These are phyloP conservation scores for Amphiura filiformis DNA, from an alignment of 35 echinoderm and acorn worm species.

Conservation along the genomic window DNA sequence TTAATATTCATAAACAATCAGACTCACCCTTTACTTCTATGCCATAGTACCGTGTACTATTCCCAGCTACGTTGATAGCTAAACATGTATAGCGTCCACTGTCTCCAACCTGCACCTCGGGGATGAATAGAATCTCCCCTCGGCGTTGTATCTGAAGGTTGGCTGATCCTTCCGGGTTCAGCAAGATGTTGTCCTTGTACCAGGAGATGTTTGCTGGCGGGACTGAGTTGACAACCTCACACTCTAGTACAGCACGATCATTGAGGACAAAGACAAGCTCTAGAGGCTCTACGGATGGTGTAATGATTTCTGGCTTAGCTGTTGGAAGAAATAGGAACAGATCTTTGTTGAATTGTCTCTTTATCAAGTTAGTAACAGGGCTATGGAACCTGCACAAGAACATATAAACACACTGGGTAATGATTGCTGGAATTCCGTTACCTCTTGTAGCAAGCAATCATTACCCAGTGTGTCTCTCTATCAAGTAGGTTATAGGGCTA, in stretches of 20 bases:
- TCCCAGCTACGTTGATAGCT: conserved; percentile 65
- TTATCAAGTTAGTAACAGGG: no score
- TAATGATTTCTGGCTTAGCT: conserved; percentile 48
- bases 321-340: background rate
- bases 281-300: background rate
- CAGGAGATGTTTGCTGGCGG: conserved; percentile 64
- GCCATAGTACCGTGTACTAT: conserved; percentile 62
- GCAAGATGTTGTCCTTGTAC: conserved; percentile 61
- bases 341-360: no score
- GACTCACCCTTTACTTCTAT: conserved; percentile 69
- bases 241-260: conserved; percentile 33
- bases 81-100: conserved; percentile 65
- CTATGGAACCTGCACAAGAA: no score
- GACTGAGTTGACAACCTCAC: conserved; percentile 59
- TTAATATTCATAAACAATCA: no score
- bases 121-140: conserved; percentile 21
- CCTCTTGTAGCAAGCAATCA: no score
- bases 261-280: conserved; percentile 45
- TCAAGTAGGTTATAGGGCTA: no score
- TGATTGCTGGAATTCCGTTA: no score
- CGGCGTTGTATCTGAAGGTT: conserved; percentile 33
- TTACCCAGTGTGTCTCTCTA: no score
- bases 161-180: conserved; percentile 50
- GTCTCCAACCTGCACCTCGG: conserved; percentile 50
- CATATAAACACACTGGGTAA: no score